A percentile compares a stretch with the other conserved stretches of the same genome.
These are phyloP conservation scores for Drosophila phalerata DNA, from an alignment of 2,888 invertebrate species.

Conservation along the genomic window DNA sequence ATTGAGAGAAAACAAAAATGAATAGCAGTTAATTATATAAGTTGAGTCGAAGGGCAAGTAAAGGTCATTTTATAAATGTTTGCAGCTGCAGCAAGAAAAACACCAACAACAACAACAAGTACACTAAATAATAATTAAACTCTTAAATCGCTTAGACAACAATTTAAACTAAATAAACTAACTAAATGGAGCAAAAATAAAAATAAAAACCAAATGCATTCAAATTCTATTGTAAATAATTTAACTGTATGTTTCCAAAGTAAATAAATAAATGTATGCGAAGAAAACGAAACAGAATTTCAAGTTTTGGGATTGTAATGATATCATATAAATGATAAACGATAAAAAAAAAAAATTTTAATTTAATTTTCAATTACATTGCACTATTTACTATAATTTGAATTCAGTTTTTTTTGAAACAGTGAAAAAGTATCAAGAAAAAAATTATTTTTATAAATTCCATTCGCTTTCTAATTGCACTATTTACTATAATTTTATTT, in stretches of 20 bases:
- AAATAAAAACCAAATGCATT: conserved; percentile 38
- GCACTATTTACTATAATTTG: too few species aligned
- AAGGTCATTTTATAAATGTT: conserved; percentile 2
- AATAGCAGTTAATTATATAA: conserved; percentile 8
- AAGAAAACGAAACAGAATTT: conserved; percentile 3
- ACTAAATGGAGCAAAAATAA: conserved; percentile 15
- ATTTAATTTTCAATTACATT: too few species aligned
- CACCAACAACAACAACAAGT: conserved; percentile 12
- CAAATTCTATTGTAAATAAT: conserved; percentile 75
- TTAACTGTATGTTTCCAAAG: conserved; percentile 69
- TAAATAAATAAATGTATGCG: conserved; percentile 24
- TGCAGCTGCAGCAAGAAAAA: conserved; percentile 10
- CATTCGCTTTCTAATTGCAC: too few species aligned
- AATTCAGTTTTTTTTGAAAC: too few species aligned
- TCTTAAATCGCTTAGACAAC: conserved; percentile 16
- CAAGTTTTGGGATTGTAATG: background rate
- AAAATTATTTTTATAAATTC: too few species aligned
- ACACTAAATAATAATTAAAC: conserved; percentile 6
- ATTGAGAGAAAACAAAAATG: conserved; percentile 15
- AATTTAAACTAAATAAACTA: conserved; percentile 4
- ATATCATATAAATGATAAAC: too few species aligned
- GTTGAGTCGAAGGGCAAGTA: conserved; percentile 9
- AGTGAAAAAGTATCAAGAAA: too few species aligned
- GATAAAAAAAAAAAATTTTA: too few species aligned
- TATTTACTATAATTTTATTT: too few species aligned